A percentile compares a stretch with the other conserved stretches of the same genome.
Evolutionary conservation across 1,140 invertebrate genomes (phyloP).

Genomic region (Orius insidiosus): DNA sequence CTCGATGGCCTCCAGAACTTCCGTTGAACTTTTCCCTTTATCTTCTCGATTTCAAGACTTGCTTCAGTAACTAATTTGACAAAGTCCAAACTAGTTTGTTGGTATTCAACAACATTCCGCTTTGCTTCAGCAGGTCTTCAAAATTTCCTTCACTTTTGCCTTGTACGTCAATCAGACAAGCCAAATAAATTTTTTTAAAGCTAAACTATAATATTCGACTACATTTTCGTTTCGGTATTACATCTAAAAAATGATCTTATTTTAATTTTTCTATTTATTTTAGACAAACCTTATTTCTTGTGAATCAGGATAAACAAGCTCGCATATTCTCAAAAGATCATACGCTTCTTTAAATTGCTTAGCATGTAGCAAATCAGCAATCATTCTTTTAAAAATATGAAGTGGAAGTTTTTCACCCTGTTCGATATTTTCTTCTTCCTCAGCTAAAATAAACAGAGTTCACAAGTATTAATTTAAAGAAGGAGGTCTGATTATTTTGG

Average conservation of each 20-base stretch:
- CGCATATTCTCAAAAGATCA: conserved; percentile 6
- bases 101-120: too few species aligned
- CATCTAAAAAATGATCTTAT: conserved; percentile 1
- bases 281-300: conserved; percentile 13
- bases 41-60: conserved; percentile 13
- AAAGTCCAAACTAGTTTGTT: conserved; percentile 9
- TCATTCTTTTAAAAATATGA: conserved; percentile 9
- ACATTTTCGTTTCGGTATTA: not conserved
- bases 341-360: conserved; percentile 13
- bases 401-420: not conserved
- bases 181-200: conserved; percentile 15
- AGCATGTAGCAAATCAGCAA: conserved; percentile 9
- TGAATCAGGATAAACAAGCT: conserved; percentile 12
- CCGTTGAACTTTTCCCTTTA: conserved; percentile 31
- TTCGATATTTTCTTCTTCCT: not conserved
- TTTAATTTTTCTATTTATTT: conserved; percentile 6
- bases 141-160: too few species aligned
- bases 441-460: not conserved
- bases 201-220: conserved; percentile 13
- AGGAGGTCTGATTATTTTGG: too few species aligned
- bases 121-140: too few species aligned
- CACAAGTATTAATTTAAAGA: too few species aligned
- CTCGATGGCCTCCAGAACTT: conserved; percentile 67
- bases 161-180: too few species aligned
- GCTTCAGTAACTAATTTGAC: conserved; percentile 14